These are phyloP conservation scores for Stichodactyla mertensii DNA, from an alignment of 64 coral and sea anemone genomes.

Conservation along the genomic window DNA sequence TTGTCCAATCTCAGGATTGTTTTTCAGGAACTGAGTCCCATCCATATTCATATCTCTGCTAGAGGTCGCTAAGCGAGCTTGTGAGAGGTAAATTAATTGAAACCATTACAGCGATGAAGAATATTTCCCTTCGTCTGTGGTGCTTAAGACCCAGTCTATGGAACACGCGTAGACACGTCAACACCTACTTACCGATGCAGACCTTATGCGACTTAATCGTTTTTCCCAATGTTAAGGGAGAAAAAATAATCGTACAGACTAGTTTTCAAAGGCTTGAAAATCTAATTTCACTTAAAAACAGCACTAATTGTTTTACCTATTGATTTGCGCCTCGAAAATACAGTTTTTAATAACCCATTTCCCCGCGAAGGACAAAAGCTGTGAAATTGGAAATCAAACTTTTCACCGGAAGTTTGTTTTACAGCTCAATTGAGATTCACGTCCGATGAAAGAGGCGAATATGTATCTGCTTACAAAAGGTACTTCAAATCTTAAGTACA, in stretches of 20 bases:
- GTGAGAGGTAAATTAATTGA: slow-evolving; percentile 8
- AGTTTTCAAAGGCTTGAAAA: background rate
- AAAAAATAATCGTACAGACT: background rate
- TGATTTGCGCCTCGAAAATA: background rate
- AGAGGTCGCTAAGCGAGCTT: background rate
- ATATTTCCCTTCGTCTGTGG: background rate
- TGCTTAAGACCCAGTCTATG: background rate
- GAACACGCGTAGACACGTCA: background rate
- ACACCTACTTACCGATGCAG: background rate
- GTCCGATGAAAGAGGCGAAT: background rate
- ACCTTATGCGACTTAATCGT: background rate
- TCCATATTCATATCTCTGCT: background rate
- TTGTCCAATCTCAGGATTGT: background rate
- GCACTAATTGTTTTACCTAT: background rate
- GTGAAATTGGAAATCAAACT: background rate
- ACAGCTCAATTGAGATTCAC: background rate
- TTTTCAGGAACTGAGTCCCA: background rate
- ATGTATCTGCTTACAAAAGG: background rate
- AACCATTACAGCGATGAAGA: background rate
- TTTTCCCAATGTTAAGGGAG: background rate
- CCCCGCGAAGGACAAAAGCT: background rate
- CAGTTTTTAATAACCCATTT: background rate
- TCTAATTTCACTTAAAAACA: background rate
- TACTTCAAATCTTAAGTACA: slow-evolving; percentile 7
- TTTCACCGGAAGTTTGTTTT: background rate